Percentiles rank a stretch among this genome's conserved stretches.
Conservation (phyloP, 1,140 invertebrate genomes). For the Oryctes rhinoceros region DNA sequence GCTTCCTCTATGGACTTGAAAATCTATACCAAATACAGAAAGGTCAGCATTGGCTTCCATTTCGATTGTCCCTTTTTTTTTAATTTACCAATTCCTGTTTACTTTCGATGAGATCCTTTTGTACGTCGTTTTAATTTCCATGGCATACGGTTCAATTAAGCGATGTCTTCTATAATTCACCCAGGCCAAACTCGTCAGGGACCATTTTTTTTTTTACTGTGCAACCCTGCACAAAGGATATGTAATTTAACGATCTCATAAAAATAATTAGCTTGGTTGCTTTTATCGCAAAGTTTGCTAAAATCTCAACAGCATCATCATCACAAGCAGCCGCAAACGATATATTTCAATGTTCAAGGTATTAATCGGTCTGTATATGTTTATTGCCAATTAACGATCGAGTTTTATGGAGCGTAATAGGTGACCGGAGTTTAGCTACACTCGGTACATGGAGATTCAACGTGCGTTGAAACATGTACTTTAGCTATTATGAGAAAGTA, state of each 20-base stretch:
- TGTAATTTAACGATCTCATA: neutral
- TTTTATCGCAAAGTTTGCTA: neutral
- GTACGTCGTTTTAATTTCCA: no score
- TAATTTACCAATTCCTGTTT: no score
- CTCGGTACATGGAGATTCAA: neutral
- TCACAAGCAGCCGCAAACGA: neutral
- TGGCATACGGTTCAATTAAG: no score
- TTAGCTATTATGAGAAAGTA: neutral
- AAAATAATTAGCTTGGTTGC: neutral
- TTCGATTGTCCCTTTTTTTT: neutral
- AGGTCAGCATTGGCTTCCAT: neutral
- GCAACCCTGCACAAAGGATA: neutral
- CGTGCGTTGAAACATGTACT: neutral
- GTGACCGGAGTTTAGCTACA: neutral
- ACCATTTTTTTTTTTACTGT: no score
- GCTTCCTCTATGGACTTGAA: conserved; percentile 17
- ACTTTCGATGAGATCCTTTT: no score
- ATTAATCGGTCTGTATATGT: conserved; percentile 2
- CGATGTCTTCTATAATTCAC: no score
- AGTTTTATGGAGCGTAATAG: neutral
- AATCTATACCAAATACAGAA: conserved; percentile 15
- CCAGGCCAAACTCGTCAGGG: no score
- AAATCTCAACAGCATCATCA: neutral
- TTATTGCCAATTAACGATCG: neutral
- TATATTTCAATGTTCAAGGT: neutral